Percentiles rank a stretch among this genome's conserved stretches.
Conservation (phyloP, 2,888 invertebrate species). For the Vanessa cardui region DNA sequence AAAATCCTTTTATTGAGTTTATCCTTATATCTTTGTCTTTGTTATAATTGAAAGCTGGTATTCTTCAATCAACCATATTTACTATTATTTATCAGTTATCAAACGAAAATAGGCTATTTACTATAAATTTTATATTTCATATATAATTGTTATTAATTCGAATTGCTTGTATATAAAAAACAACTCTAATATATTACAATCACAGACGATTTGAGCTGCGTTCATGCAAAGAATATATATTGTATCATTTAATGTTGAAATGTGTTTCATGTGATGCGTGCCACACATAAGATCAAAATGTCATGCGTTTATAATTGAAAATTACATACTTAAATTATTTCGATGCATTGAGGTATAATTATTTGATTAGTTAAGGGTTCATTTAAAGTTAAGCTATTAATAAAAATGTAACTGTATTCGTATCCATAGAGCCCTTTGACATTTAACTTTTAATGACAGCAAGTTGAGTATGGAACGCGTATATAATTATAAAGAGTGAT, state of each 20-base stretch:
- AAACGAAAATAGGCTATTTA: no score
- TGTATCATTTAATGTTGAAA: not conserved
- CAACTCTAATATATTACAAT: no score
- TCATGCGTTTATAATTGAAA: slow-evolving; percentile 9
- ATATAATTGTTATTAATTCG: no score
- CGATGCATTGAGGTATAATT: not conserved
- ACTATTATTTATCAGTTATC: no score
- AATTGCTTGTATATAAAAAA: no score
- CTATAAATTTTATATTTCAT: no score
- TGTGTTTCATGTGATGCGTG: slow-evolving; percentile 10
- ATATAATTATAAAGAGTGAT: not conserved
- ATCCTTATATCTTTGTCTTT: no score
- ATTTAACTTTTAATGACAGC: not conserved
- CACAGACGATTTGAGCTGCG: no score
- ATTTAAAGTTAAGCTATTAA: not conserved
- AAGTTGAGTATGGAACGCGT: not conserved
- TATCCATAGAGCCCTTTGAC: not conserved
- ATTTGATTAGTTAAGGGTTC: not conserved
- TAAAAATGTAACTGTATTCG: not conserved
- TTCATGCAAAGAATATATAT: not conserved
- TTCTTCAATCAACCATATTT: no score
- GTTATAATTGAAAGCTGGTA: no score
- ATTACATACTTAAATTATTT: slow-evolving; percentile 7
- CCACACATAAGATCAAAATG: not conserved
- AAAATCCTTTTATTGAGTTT: no score